Conservation (phyloP, 2,113 vertebrate genomes). For the Corynorhinus townsendii region DNA sequence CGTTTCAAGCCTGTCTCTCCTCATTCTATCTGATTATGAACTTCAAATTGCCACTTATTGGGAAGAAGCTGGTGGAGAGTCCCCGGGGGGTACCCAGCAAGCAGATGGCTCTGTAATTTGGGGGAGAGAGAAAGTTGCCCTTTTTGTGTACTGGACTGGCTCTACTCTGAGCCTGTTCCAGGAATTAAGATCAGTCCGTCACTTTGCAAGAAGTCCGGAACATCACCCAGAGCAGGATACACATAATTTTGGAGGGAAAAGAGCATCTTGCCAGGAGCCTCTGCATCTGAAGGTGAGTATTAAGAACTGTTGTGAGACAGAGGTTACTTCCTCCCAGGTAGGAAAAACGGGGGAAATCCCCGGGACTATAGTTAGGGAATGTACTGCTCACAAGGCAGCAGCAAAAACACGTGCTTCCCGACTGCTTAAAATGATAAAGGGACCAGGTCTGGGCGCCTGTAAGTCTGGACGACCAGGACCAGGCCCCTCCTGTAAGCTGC, state of each 20-base stretch:
- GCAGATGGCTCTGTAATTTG: neutral
- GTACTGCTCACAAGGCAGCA: neutral
- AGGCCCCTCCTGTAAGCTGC: neutral
- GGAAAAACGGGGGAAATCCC: neutral
- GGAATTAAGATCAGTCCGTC: neutral
- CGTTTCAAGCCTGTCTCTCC: neutral
- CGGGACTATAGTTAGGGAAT: neutral
- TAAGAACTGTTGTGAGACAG: neutral
- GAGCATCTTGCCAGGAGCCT: neutral
- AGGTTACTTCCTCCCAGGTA: neutral
- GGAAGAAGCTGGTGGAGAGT: neutral
- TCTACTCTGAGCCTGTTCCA: neutral
- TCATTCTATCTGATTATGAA: neutral
- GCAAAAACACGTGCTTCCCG: neutral
- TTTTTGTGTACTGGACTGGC: neutral
- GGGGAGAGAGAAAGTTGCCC: neutral
- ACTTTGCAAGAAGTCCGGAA: neutral
- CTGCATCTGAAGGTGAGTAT: neutral
- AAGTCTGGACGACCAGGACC: neutral
- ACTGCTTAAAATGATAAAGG: neutral
- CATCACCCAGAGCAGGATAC: neutral
- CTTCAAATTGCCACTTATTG: neutral
- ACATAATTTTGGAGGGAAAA: neutral
- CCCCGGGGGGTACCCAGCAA: neutral
- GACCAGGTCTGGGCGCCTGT: neutral